phyloP scores from a whole-genome alignment of 1,140 invertebrate genomes.

The Idris sp. region DNA sequence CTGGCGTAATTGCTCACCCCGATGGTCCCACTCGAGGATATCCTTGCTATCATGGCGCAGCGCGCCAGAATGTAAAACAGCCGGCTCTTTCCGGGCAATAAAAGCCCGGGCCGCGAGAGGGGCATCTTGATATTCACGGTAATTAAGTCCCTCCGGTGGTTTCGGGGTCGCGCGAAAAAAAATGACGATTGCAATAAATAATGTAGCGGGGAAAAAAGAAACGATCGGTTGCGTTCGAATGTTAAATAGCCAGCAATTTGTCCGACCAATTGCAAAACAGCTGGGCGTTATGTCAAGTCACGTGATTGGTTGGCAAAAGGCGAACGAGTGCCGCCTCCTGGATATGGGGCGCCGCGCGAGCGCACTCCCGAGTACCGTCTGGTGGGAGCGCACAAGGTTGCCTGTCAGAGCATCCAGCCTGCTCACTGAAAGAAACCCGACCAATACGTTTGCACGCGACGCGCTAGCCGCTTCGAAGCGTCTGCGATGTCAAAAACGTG shows the following conservation, averaged over 20 bases:
- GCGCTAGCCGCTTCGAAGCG: conserved; percentile 61
- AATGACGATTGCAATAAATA: conserved; percentile 74
- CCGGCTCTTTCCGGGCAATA: conserved; percentile 40
- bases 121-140: conserved; percentile 67
- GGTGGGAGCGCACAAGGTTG: conserved; percentile 1
- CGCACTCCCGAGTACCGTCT: background rate
- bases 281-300: conserved; percentile 58
- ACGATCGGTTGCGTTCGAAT: conserved; percentile 75
- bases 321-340: background rate
- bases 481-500: conserved; percentile 2
- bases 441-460: conserved; percentile 65
- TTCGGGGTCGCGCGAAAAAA: conserved; percentile 61
- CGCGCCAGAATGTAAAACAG: conserved; percentile 7
- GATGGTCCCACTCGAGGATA: conserved; percentile 19
- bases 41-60: conserved; percentile 25
- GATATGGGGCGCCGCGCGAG: conserved; percentile 33
- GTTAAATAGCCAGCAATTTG: conserved; percentile 78
- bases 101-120: conserved; percentile 12
- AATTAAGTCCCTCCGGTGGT: conserved; percentile 75
- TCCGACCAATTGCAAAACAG: conserved; percentile 64
- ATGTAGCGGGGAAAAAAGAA: conserved; percentile 66
- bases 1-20: background rate
- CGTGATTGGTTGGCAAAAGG: conserved; percentile 60
- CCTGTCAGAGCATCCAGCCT: too few species aligned
- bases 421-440: too few species aligned